Percentiles rank a stretch among this genome's conserved stretches.
Conservation (phyloP, 2,888 invertebrate species). For the Callimorpha dominula region DNA sequence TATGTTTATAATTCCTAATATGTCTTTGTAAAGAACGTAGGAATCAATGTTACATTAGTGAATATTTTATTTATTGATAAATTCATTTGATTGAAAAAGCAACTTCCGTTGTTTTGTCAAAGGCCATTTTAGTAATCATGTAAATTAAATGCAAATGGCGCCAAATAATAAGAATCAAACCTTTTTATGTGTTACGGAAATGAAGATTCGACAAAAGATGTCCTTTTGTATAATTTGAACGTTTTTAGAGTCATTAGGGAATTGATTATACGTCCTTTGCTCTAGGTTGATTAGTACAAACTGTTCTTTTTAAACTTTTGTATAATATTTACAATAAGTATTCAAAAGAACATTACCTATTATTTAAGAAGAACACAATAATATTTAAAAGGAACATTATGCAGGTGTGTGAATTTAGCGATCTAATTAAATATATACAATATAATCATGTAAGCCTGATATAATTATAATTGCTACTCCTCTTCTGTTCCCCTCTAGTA, state of each 20-base stretch:
- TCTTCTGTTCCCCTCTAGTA: too few species aligned
- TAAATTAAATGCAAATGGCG: slow-evolving; percentile 56
- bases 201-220: slow-evolving; percentile 37
- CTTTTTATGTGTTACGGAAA: slow-evolving; percentile 44
- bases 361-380: too few species aligned
- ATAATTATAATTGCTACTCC: too few species aligned
- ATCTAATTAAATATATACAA: too few species aligned
- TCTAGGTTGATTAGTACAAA: background rate
- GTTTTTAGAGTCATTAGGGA: slow-evolving; percentile 8
- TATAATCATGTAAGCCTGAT: too few species aligned
- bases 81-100: slow-evolving; percentile 49
- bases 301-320: too few species aligned
- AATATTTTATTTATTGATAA: slow-evolving; percentile 49
- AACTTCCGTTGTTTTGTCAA: slow-evolving; percentile 52
- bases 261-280: slow-evolving; percentile 7
- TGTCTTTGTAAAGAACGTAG: background rate
- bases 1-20: background rate
- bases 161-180: slow-evolving; percentile 23
- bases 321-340: too few species aligned
- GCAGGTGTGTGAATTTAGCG: too few species aligned
- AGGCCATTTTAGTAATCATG: slow-evolving; percentile 50
- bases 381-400: too few species aligned
- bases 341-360: too few species aligned
- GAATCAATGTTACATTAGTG: background rate
- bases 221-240: slow-evolving; percentile 21